phyloP scores from a whole-genome alignment of 2,888 invertebrate genomes.

The Lepeophtheirus nordmannii region DNA sequence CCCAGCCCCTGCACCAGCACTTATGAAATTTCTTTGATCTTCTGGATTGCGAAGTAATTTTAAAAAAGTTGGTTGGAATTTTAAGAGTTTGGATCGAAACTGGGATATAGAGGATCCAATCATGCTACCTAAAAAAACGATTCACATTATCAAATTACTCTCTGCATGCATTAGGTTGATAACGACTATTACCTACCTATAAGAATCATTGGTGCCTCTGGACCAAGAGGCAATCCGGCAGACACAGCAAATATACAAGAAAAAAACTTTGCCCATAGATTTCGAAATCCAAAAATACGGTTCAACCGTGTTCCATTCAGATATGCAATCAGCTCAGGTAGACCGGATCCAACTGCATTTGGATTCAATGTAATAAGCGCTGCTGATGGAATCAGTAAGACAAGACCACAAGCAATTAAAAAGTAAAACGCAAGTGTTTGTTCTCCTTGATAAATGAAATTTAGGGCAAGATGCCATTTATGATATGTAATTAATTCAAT shows the following conservation, averaged over 20 bases:
- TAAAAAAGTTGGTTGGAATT: conserved; percentile 3
- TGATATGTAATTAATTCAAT: conserved; percentile 18
- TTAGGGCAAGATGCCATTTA: conserved; percentile 9
- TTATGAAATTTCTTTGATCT: conserved; percentile 21
- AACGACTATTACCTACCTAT: neutral
- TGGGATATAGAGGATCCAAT: conserved; percentile 26
- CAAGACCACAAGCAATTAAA: neutral
- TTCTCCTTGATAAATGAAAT: neutral
- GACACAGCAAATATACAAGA: conserved; percentile 34
- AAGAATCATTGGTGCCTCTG: conserved; percentile 13
- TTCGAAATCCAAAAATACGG: conserved; percentile 34
- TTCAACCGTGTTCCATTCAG: conserved; percentile 34
- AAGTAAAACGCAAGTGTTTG: neutral
- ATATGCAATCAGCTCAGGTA: conserved; percentile 36
- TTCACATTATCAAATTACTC: conserved; percentile 32
- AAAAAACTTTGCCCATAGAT: conserved; percentile 34
- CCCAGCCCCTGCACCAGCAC: conserved; percentile 27
- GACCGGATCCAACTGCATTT: conserved; percentile 31
- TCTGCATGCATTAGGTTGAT: neutral
- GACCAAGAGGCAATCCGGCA: conserved; percentile 36
- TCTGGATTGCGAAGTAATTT: conserved; percentile 15
- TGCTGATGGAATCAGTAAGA: conserved; percentile 20
- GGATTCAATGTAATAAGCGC: conserved; percentile 25
- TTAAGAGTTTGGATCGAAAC: conserved; percentile 6
- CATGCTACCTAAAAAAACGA: conserved; percentile 33